phyloP scores from a whole-genome alignment of 2,797 vertebrate species.

The Falco naumanni region DNA sequence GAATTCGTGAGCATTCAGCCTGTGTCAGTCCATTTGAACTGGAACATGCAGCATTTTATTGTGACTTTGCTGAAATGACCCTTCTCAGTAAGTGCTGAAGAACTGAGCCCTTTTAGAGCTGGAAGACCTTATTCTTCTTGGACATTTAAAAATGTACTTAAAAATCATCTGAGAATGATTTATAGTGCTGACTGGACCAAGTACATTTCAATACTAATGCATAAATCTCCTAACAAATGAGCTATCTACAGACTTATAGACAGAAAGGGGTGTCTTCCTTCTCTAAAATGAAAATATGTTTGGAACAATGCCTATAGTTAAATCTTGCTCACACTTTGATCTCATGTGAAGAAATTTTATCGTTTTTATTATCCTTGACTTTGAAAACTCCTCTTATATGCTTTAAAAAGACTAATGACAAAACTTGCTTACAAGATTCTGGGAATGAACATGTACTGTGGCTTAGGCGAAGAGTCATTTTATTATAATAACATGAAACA shows the following conservation, averaged over 20 bases:
- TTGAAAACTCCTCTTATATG: neutral
- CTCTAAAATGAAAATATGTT: constrained; percentile 4
- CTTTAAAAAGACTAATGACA: neutral
- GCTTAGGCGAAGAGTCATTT: neutral
- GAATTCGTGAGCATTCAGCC: neutral
- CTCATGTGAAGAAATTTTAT: neutral
- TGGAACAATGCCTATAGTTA: neutral
- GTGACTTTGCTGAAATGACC: constrained; percentile 9
- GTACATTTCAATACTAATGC: constrained; percentile 46
- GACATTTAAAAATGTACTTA: neutral
- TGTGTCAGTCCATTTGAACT: neutral
- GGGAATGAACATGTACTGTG: neutral
- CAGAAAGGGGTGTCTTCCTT: neutral
- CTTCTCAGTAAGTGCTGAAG: neutral
- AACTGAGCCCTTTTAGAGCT: neutral
- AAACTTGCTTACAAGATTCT: neutral
- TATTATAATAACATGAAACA: neutral
- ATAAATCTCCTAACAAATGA: constrained; percentile 46
- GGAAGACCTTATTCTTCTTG: constrained; percentile 18
- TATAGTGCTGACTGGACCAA: constrained; percentile 3
- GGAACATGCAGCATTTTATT: neutral
- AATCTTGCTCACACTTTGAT: neutral
- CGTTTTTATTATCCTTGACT: constrained; percentile 20
- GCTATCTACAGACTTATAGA: neutral
- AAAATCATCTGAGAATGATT: constrained; percentile 20